Evolutionary conservation across 2,888 invertebrate genomes (phyloP).

Genomic region (Volucella bombylans): DNA sequence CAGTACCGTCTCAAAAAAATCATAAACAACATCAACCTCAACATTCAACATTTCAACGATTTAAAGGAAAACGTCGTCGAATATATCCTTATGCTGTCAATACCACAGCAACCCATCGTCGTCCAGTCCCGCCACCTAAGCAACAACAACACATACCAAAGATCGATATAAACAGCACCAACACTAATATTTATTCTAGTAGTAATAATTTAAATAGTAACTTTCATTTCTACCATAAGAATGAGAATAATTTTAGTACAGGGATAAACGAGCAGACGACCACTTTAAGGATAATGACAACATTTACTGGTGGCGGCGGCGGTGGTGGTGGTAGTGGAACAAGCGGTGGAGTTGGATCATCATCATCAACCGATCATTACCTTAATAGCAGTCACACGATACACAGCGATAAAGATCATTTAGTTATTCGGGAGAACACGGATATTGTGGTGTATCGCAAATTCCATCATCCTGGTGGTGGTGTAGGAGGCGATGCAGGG

Average conservation of each 20-base stretch:
- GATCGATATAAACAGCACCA: conserved; percentile 66
- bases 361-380: conserved; percentile 75
- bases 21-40: conserved; percentile 24
- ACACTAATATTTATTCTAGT: conserved; percentile 72
- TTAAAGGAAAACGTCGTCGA: conserved; percentile 67
- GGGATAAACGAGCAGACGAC: conserved; percentile 67
- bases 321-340: conserved; percentile 68
- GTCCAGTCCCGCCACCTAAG: conserved; percentile 26
- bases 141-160: conserved; percentile 71
- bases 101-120: conserved; percentile 32
- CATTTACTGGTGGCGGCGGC: conserved; percentile 47
- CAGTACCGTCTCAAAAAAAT: conserved; percentile 5
- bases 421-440: conserved; percentile 80
- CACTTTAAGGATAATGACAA: conserved; percentile 71
- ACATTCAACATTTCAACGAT: conserved; percentile 48
- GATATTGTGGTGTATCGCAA: conserved; percentile 81
- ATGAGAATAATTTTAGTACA: conserved; percentile 69
- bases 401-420: conserved; percentile 78
- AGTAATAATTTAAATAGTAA: conserved; percentile 71
- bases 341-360: conserved; percentile 53
- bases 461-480: conserved; percentile 63
- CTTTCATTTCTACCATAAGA: conserved; percentile 69
- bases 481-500: conserved; percentile 54
- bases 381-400: conserved; percentile 75
- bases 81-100: conserved; percentile 39